Conservation (phyloP, 2,113 vertebrate genomes). For the Ursus arctos region DNA sequence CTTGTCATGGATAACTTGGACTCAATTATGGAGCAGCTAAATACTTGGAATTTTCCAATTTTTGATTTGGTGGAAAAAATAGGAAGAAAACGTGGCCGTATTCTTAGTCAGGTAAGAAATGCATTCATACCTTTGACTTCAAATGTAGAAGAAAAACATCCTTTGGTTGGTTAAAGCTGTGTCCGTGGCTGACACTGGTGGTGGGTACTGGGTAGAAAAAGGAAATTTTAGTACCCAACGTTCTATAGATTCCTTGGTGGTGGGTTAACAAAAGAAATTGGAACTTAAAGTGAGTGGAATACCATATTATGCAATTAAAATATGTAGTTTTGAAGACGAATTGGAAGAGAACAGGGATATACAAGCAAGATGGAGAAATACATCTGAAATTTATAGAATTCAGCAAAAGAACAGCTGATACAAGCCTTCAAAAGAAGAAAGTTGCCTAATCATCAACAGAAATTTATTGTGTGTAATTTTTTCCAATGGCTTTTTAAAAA, state of each 20-base stretch:
- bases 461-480: conserved; percentile 66
- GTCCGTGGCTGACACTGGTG: not conserved
- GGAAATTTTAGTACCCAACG: not conserved
- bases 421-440: conserved; percentile 64
- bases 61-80: conserved; percentile 98
- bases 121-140: not conserved
- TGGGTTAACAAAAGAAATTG: conserved; percentile 53
- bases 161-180: not conserved
- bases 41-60: conserved; percentile 99
- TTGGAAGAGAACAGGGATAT: not conserved
- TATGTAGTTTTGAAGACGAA: conserved; percentile 50
- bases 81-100: conserved; percentile 94
- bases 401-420: conserved; percentile 74
- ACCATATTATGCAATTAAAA: conserved; percentile 60
- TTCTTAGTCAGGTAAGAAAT: conserved; percentile 97
- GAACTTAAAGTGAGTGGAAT: conserved; percentile 56
- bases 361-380: not conserved
- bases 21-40: conserved; percentile 94
- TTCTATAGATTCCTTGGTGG: not conserved
- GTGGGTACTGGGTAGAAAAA: not conserved
- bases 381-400: conserved; percentile 77
- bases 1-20: conserved; percentile 97
- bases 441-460: conserved; percentile 47
- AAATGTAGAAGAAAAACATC: not conserved
- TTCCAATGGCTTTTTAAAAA: conserved; percentile 64